phyloP scores from a whole-genome alignment of 2,113 vertebrate species.

The Neotoma lepida region DNA sequence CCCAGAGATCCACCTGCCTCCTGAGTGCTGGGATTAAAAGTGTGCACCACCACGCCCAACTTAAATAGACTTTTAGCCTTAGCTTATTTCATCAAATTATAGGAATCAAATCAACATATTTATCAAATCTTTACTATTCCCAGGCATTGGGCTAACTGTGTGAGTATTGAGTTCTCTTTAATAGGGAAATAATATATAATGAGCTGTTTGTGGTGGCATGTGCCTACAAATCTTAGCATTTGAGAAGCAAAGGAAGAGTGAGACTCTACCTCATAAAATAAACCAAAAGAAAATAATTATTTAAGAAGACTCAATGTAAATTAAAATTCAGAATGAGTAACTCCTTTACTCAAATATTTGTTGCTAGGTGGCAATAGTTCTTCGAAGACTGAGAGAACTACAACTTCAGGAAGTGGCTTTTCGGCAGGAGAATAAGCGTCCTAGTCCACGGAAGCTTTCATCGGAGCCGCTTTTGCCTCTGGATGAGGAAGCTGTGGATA shows the following conservation, averaged over 20 bases:
- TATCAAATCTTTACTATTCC: constrained; percentile 21
- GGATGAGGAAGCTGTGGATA: constrained; percentile 96
- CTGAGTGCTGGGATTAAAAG: neutral
- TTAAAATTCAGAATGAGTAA: constrained; percentile 29
- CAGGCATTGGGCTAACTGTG: neutral
- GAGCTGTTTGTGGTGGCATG: neutral
- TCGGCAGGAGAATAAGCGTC: constrained; percentile 92
- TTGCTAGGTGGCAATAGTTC: constrained; percentile 95
- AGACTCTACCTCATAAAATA: neutral
- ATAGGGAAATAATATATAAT: neutral
- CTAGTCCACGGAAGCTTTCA: constrained; percentile 91
- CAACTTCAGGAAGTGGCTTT: constrained; percentile 92
- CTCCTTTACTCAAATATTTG: constrained; percentile 64
- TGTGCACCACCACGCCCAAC: fast-evolving
- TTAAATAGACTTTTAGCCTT: neutral
- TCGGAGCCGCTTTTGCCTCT: constrained; percentile 92
- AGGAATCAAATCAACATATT: constrained; percentile 2
- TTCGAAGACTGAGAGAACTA: constrained; percentile 93
- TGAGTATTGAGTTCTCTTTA: neutral
- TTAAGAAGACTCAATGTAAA: constrained; percentile 51
- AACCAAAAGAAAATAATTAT: neutral
- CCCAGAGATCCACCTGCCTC: neutral
- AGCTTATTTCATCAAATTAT: constrained; percentile 45
- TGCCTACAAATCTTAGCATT: neutral
- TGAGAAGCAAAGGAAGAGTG: neutral